These are phyloP conservation scores for Prunella fulvescens DNA, from an alignment of 2,113 vertebrate genomes.

Conservation along the genomic window DNA sequence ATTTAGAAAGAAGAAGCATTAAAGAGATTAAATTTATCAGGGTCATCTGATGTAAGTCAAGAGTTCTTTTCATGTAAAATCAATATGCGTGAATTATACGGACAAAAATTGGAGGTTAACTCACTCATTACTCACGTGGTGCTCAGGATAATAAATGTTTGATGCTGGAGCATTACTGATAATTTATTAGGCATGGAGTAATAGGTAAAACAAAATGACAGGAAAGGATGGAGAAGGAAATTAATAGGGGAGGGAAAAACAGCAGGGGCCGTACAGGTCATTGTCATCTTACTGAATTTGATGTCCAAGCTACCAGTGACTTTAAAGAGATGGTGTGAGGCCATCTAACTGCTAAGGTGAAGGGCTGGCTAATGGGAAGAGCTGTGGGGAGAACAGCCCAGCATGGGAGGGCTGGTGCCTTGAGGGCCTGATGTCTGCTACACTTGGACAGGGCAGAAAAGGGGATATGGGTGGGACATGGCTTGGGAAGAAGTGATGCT, in stretches of 20 bases:
- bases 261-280: background rate
- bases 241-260: background rate
- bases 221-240: conserved; percentile 19
- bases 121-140: conserved; percentile 62
- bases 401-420: background rate
- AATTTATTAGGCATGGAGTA: conserved; percentile 66
- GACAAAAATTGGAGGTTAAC: conserved; percentile 67
- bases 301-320: background rate
- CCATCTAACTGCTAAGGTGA: background rate
- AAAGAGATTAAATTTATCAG: conserved; percentile 29
- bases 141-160: conserved; percentile 67
- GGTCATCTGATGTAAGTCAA: conserved; percentile 34
- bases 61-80: conserved; percentile 65
- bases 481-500: background rate
- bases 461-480: background rate
- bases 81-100: conserved; percentile 63
- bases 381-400: background rate
- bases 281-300: background rate
- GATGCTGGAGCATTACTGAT: conserved; percentile 49
- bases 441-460: background rate
- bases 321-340: background rate
- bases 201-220: conserved; percentile 55
- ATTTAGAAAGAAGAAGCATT: conserved; percentile 19
- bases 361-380: background rate
- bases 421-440: background rate